Evolutionary conservation across 2,797 vertebrate genomes (phyloP), one percentile per base, ranked within the genome.

Genomic region (Clarias laeviceps): DNA sequence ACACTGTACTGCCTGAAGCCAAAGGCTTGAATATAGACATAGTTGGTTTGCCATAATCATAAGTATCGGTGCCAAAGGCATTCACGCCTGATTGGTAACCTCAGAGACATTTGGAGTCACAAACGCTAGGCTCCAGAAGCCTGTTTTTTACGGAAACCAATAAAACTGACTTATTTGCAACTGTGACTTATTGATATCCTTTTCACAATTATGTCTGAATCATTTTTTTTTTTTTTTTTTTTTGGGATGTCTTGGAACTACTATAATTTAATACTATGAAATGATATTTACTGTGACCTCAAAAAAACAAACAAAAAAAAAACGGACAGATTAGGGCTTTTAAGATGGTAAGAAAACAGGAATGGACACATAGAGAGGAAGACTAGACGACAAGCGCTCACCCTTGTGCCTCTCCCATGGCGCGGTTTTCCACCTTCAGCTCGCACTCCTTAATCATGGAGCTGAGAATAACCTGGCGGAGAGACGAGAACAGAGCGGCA

Each of bases 381-480:
- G 29, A 57, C 5, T 1, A 37, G 65, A 72, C 27, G 29, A 14
- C 17, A 20, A 57, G 77, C 40, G 82, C 95, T 97, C 94, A 99
- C 98, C 98, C 97, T 93, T 97, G 98, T 0, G 97, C 96, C 83
- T 99, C 98, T 90, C 97, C 96, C 90, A 97, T 97, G 22, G 95
- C 96, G 94, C 97, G 96, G 94, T 97, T 99, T 94, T 99, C 98
- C 93, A 99, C 95, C 95, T 99, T 99, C 92, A 97, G 97, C 95
- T 99, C 98, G 91, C 98, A 99, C 93, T 99, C 98, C 91, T 98
- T 99, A 94, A 99, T 97, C 98, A 99, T 99, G 72, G 98, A 99
- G 91, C 95, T 97, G 91, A 99, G 96, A 94, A 99, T 99, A 93
- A 98, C 98, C 98, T 99, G 93, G 32, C 68, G 74, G 82, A 91